These are phyloP conservation scores for Seriola aureovittata DNA, from an alignment of 2,113 vertebrate genomes.

Conservation along the genomic window DNA sequence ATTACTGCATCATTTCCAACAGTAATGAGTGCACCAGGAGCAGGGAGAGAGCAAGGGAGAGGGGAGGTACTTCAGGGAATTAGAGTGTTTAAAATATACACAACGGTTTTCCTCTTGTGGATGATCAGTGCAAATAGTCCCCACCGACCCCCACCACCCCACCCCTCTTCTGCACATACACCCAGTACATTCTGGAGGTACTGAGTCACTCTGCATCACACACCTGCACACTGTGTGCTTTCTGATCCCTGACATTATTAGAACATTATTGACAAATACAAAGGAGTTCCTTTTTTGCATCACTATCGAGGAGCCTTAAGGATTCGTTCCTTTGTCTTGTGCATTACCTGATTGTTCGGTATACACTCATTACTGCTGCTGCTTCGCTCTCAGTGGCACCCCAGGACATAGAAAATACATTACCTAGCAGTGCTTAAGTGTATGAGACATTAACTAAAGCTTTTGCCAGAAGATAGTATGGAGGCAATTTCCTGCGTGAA, in stretches of 20 bases:
- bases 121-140: constrained; percentile 68
- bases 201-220: constrained; percentile 9
- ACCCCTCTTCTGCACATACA: constrained; percentile 2
- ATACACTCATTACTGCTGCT: constrained; percentile 46
- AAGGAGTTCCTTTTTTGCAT: constrained; percentile 36
- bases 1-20: constrained; percentile 75
- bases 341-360: constrained; percentile 46
- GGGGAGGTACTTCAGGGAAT: constrained; percentile 71
- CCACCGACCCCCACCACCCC: neutral
- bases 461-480: constrained; percentile 66
- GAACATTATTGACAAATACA: constrained; percentile 47
- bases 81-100: constrained; percentile 78
- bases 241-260: constrained; percentile 29
- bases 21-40: constrained; percentile 77
- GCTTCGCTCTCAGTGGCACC: constrained; percentile 50
- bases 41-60: constrained; percentile 55
- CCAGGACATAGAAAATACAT: constrained; percentile 65
- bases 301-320: constrained; percentile 17
- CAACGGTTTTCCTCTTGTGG: constrained; percentile 70
- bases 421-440: constrained; percentile 66
- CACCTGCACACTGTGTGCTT: constrained; percentile 23
- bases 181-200: constrained; percentile 38
- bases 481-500: constrained; percentile 74
- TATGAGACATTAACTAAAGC: constrained; percentile 75
- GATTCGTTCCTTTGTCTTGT: constrained; percentile 36